phyloP scores from a whole-genome alignment of 2,888 invertebrate genomes.

The Pristionchus exspectatus region DNA sequence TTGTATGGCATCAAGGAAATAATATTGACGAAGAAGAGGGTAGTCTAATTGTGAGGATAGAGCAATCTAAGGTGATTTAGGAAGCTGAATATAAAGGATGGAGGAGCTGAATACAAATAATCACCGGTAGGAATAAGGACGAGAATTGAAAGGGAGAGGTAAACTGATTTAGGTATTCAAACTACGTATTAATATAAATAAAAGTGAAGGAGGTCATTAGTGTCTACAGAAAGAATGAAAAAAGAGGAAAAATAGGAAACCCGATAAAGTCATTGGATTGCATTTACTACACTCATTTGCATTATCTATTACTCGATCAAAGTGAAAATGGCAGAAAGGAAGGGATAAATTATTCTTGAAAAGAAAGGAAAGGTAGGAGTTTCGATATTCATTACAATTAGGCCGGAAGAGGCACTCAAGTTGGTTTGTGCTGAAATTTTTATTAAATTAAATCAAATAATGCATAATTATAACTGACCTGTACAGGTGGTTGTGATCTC shows the following conservation, averaged over 20 bases:
- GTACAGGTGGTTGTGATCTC: constrained; percentile 32
- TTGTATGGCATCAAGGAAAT: constrained; percentile 10
- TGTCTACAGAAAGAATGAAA: background rate
- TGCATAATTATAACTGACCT: background rate
- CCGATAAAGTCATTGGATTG: background rate
- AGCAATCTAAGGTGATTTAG: background rate
- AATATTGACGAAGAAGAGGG: background rate
- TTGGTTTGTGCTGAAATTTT: constrained; percentile 10
- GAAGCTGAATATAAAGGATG: background rate
- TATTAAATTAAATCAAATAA: background rate
- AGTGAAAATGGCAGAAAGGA: background rate
- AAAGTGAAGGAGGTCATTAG: background rate
- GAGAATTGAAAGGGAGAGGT: constrained; percentile 27
- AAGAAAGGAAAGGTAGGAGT: background rate
- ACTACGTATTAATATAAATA: constrained; percentile 24
- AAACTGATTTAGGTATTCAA: background rate
- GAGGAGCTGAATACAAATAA: constrained; percentile 26
- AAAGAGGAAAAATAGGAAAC: background rate
- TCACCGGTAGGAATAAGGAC: constrained; percentile 25
- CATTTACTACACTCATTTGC: background rate
- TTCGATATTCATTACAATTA: background rate
- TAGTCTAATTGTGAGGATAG: background rate
- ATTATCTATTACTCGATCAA: background rate
- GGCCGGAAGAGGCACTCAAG: background rate
- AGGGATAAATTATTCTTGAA: background rate